Evolutionary conservation across 2,113 vertebrate species (phyloP).

Genomic region (Dermatemys mawii): DNA sequence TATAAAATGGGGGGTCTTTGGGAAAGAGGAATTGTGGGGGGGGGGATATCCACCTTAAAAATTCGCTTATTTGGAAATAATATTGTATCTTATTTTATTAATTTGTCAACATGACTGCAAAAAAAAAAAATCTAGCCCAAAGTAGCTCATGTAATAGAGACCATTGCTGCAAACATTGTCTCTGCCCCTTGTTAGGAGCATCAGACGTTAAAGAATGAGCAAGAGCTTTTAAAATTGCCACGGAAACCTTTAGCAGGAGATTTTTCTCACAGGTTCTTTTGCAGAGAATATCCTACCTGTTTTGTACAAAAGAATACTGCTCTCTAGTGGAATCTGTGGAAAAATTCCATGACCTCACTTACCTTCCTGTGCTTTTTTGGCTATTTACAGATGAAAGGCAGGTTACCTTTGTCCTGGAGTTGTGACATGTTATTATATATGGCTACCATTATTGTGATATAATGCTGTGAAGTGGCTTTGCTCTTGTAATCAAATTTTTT

Average conservation of each 20-base stretch:
- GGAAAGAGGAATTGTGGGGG: background rate
- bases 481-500: slow-evolving; percentile 74
- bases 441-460: slow-evolving; percentile 74
- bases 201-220: background rate
- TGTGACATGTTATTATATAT: slow-evolving; percentile 75
- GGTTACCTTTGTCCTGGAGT: slow-evolving; percentile 59
- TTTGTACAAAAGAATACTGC: slow-evolving; percentile 86
- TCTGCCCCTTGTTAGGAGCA: background rate
- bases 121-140: background rate
- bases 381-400: slow-evolving; percentile 44
- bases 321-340: slow-evolving; percentile 83
- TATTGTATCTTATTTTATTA: background rate
- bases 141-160: background rate
- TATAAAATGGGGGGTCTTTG: background rate
- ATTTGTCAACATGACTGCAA: background rate
- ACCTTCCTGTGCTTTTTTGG: slow-evolving; percentile 47
- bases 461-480: slow-evolving; percentile 71
- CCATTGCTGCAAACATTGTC: background rate
- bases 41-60: background rate
- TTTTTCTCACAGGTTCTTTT: slow-evolving; percentile 47
- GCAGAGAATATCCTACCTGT: slow-evolving; percentile 66
- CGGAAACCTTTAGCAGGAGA: background rate
- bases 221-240: background rate
- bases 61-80: background rate
- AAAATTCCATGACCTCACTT: slow-evolving; percentile 73